A percentile compares a stretch with the other conserved stretches of the same genome.
Evolutionary conservation across 2,888 invertebrate genomes (phyloP).

Genomic region (Melanotus villosus): DNA sequence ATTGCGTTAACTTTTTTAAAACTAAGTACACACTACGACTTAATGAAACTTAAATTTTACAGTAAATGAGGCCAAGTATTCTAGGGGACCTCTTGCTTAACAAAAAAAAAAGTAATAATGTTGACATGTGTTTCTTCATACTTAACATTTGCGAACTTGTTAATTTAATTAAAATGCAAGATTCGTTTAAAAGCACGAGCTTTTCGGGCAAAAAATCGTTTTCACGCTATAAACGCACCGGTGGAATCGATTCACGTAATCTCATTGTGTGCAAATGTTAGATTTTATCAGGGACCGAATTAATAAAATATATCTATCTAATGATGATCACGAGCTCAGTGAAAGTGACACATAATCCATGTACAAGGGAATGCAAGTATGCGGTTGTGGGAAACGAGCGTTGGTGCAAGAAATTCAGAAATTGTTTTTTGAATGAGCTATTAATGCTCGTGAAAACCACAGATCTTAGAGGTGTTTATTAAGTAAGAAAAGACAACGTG

Average conservation of each 20-base stretch:
- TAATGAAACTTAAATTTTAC: not conserved
- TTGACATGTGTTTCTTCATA: too few species aligned
- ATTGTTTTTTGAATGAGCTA: not conserved
- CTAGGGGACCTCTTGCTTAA: too few species aligned
- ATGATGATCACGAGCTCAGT: constrained; percentile 31
- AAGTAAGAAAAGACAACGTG: not conserved
- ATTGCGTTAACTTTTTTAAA: constrained; percentile 1
- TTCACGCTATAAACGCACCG: not conserved
- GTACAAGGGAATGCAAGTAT: constrained; percentile 24
- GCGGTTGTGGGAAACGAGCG: constrained; percentile 11
- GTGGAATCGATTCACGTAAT: not conserved
- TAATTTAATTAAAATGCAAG: not conserved
- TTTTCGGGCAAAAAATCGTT: not conserved
- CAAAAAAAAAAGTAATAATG: too few species aligned
- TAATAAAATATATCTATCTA: constrained; percentile 33
- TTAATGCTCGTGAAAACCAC: not conserved
- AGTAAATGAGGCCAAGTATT: not conserved
- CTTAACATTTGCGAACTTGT: too few species aligned
- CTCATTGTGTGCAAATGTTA: constrained; percentile 32
- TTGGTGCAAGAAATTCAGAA: constrained; percentile 4
- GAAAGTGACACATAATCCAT: constrained; percentile 29
- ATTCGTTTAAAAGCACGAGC: not conserved
- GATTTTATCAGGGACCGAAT: constrained; percentile 25
- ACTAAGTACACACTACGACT: not conserved
- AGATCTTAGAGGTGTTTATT: not conserved